These are phyloP conservation scores for Nibea coibor DNA, from an alignment of 2,113 vertebrate species.

Conservation along the genomic window DNA sequence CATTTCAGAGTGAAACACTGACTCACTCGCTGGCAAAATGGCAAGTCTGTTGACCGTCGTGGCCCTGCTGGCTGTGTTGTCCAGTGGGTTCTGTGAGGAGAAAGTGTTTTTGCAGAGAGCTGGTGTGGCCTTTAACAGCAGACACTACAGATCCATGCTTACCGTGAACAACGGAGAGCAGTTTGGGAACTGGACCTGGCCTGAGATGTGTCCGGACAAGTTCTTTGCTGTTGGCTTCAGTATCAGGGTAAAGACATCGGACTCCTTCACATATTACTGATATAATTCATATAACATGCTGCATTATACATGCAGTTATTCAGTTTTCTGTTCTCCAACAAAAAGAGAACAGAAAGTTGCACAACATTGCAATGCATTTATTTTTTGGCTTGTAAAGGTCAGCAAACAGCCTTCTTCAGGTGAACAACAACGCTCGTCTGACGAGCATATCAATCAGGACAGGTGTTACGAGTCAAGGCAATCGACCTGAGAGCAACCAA, in stretches of 20 bases:
- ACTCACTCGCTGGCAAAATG: constrained; percentile 60
- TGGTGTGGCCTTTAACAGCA: constrained; percentile 58
- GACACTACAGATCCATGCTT: constrained; percentile 57
- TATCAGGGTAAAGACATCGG: constrained; percentile 69
- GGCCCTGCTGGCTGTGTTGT: constrained; percentile 63
- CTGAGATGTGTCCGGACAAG: constrained; percentile 78
- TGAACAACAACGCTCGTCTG: not conserved
- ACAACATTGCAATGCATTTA: not conserved
- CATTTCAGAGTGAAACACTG: constrained; percentile 25
- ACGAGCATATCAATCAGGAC: not conserved
- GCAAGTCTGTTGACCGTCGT: constrained; percentile 13
- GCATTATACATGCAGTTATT: not conserved
- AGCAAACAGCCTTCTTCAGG: not conserved
- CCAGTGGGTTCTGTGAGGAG: constrained; percentile 30
- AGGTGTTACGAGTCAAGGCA: not conserved
- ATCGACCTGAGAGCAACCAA: not conserved
- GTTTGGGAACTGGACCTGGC: constrained; percentile 77
- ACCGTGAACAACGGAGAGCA: constrained; percentile 67
- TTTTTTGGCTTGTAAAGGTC: not conserved
- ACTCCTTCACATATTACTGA: not conserved
- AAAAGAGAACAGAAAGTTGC: too few relatives aligned
- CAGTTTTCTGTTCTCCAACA: not conserved
- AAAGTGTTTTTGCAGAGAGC: constrained; percentile 64
- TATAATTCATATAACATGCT: not conserved
- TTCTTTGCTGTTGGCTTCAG: constrained; percentile 82